Percentiles rank a stretch among this genome's conserved stretches.
These are phyloP conservation scores for Podilymbus podiceps DNA, from an alignment of 2,113 vertebrate genomes.

Conservation along the genomic window DNA sequence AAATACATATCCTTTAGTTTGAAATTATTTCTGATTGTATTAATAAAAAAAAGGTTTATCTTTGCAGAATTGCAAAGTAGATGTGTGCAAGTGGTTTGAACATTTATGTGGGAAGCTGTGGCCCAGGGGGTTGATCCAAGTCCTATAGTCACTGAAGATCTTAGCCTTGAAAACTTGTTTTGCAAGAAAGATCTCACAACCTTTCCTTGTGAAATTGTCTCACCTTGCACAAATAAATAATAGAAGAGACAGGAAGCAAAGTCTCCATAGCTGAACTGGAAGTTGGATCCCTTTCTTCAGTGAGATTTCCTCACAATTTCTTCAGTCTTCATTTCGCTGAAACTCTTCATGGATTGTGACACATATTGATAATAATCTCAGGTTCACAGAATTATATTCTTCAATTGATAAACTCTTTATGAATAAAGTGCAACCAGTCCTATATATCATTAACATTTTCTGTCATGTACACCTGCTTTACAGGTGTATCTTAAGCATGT, in stretches of 20 bases:
- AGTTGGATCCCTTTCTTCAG: not conserved
- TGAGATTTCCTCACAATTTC: not conserved
- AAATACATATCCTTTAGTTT: not conserved
- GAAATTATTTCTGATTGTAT: not conserved
- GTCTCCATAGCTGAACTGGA: not conserved
- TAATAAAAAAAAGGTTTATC: not conserved
- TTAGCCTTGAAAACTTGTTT: not conserved
- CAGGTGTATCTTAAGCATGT: not conserved
- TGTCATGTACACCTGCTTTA: not conserved
- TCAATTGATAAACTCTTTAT: not conserved
- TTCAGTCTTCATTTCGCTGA: not conserved
- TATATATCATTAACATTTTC: not conserved
- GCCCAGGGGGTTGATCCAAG: accelerated
- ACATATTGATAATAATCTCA: not conserved
- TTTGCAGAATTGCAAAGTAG: not conserved
- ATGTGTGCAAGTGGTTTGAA: not conserved
- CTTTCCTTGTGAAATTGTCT: not conserved
- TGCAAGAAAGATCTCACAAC: not conserved
- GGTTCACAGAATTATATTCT: not conserved
- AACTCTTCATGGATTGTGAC: not conserved
- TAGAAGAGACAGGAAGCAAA: not conserved
- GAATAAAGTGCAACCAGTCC: accelerated
- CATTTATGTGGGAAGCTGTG: not conserved
- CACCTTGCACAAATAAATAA: not conserved
- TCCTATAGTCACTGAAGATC: not conserved